phyloP scores from a whole-genome alignment of 1,140 invertebrate species.

The Melipona quadrifasciata region DNA sequence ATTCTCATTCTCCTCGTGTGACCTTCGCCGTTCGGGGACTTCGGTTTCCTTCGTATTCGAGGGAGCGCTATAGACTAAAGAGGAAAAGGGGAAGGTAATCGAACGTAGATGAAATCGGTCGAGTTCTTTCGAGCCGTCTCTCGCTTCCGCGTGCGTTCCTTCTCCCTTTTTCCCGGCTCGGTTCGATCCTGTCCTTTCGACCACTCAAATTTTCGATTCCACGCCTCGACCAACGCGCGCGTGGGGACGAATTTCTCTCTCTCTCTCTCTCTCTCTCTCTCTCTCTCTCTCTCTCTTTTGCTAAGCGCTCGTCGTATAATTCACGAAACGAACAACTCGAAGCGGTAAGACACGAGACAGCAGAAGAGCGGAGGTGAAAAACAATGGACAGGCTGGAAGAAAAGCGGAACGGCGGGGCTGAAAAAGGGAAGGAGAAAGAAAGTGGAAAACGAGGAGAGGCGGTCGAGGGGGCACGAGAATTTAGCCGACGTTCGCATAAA shows the following conservation, averaged over 20 bases:
- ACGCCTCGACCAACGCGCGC: too few species aligned
- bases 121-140: background rate
- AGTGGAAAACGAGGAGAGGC: background rate
- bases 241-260: background rate
- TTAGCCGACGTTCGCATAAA: conserved; percentile 57
- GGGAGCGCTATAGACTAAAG: background rate
- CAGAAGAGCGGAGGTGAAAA: background rate
- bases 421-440: conserved; percentile 7
- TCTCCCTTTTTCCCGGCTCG: background rate
- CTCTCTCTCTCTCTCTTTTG: too few species aligned
- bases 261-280: too few species aligned
- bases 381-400: background rate
- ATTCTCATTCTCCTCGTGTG: conserved; percentile 66
- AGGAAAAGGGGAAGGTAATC: conserved; percentile 41
- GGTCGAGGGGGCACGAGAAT: conserved; percentile 7
- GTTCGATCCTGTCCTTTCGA: background rate
- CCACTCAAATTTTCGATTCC: background rate
- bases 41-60: conserved; percentile 59
- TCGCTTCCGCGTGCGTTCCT: background rate
- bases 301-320: background rate
- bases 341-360: background rate
- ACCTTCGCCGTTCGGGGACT: conserved; percentile 61
- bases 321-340: background rate
- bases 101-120: background rate
- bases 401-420: background rate